Conservation (phyloP, 2,113 vertebrate species). For the Xiphias gladius region DNA sequence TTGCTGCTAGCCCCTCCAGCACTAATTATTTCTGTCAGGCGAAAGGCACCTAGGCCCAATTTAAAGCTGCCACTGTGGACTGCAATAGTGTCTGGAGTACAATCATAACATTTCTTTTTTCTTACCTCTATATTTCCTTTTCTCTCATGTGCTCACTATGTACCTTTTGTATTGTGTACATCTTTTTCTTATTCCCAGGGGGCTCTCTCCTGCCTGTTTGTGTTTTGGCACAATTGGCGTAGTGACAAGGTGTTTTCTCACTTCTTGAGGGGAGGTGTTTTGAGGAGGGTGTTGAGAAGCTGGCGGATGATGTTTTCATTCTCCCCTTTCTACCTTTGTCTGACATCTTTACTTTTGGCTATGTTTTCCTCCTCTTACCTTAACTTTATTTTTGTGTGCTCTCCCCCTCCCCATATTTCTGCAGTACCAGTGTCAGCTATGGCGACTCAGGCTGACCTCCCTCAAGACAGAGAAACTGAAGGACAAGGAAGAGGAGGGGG, state of each 20-base stretch:
- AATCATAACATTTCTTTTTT: conserved; percentile 71
- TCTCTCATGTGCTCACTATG: conserved; percentile 29
- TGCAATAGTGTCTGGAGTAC: conserved; percentile 73
- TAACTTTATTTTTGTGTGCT: conserved; percentile 49
- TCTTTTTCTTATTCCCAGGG: conserved; percentile 50
- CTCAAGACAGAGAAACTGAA: conserved; percentile 58
- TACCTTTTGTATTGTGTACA: conserved; percentile 56
- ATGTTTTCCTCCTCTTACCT: conserved; percentile 24
- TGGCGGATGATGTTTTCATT: conserved; percentile 45
- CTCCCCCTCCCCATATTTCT: conserved; percentile 27
- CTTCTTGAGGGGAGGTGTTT: conserved; percentile 70
- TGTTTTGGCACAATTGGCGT: conserved; percentile 62
- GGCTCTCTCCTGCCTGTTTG: conserved; percentile 56
- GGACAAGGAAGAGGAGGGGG: conserved; percentile 32
- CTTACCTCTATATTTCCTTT: conserved; percentile 45
- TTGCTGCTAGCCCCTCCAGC: conserved; percentile 78
- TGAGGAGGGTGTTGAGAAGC: conserved; percentile 57
- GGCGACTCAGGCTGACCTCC: conserved; percentile 87
- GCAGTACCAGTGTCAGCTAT: conserved; percentile 81
- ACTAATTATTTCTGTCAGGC: conserved; percentile 83
- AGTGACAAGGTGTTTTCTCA: conserved; percentile 76
- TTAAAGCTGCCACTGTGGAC: conserved; percentile 76
- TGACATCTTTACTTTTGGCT: conserved; percentile 38
- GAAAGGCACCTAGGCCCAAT: conserved; percentile 78
- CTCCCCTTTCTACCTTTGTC: conserved; percentile 26